Percentiles rank a stretch among this genome's conserved stretches.
These are phyloP conservation scores for Novumbra hubbsi DNA, from an alignment of 2,797 vertebrate genomes.

Conservation along the genomic window DNA sequence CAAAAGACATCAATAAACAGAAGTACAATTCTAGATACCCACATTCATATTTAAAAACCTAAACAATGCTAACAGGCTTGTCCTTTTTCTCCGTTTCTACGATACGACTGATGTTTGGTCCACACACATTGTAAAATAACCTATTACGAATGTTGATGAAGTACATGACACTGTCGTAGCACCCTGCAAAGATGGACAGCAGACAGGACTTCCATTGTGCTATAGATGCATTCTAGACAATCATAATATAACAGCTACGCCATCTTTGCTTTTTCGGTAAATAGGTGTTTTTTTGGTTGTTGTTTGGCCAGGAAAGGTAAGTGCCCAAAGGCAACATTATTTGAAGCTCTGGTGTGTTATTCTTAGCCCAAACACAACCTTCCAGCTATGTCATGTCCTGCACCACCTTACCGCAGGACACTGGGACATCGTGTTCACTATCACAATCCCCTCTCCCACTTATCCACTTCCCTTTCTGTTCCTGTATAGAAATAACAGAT, in stretches of 20 bases:
- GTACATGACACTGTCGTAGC: slow-evolving; percentile 63
- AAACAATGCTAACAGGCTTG: slow-evolving; percentile 47
- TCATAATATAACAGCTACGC: slow-evolving; percentile 12
- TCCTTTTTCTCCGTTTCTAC: slow-evolving; percentile 17
- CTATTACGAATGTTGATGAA: slow-evolving; percentile 50
- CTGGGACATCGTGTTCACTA: slow-evolving; percentile 41
- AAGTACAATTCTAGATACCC: slow-evolving; percentile 60
- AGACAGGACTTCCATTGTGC: slow-evolving; percentile 42
- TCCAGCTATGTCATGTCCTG: slow-evolving; percentile 59
- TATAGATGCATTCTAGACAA: slow-evolving; percentile 26
- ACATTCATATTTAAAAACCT: slow-evolving; percentile 55
- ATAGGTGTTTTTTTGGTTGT: slow-evolving; percentile 28
- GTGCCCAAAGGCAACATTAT: slow-evolving; percentile 58
- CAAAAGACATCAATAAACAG: slow-evolving; percentile 54
- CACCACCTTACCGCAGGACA: slow-evolving; percentile 32
- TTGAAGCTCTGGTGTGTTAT: slow-evolving; percentile 69
- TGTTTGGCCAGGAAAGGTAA: slow-evolving; percentile 47
- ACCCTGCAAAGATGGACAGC: slow-evolving; percentile 61
- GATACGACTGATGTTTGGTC: slow-evolving; percentile 65
- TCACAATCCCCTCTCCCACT: not conserved
- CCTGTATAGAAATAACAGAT: slow-evolving; percentile 55
- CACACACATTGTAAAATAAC: slow-evolving; percentile 58
- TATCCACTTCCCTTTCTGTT: slow-evolving; percentile 48
- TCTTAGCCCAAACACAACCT: slow-evolving; percentile 44
- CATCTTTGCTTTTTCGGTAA: slow-evolving; percentile 17